These are phyloP conservation scores for Morone saxatilis DNA, from an alignment of 2,113 vertebrate species.

Conservation along the genomic window DNA sequence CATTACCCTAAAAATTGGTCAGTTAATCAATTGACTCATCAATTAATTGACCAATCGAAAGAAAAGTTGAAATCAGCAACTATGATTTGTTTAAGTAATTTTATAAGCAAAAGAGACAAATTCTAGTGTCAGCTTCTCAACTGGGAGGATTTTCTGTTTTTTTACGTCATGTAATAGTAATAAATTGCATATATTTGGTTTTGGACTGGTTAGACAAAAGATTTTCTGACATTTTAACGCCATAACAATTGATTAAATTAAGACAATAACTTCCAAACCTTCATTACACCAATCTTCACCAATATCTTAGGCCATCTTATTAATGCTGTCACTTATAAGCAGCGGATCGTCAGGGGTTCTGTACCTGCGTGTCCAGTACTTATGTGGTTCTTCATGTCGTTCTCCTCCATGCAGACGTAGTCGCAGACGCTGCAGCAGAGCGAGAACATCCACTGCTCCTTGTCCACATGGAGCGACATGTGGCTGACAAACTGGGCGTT, in stretches of 20 bases:
- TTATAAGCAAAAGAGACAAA: not conserved
- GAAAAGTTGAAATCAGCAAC: not conserved
- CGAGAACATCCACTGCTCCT: constrained; percentile 99
- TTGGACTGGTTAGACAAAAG: not conserved
- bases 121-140: not conserved
- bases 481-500: constrained; percentile 99
- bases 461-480: constrained; percentile 99
- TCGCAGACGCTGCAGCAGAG: constrained; percentile 96
- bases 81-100: not conserved
- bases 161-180: not conserved
- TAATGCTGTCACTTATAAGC: not conserved
- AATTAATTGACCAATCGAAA: not conserved
- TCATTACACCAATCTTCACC: not conserved
- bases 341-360: not conserved
- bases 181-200: not conserved
- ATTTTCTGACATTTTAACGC: not conserved
- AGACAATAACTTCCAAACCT: not conserved
- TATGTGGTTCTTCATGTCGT: constrained; percentile 95
- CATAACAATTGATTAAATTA: not conserved
- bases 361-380: constrained; percentile 92
- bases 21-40: not conserved
- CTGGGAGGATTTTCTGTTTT: not conserved
- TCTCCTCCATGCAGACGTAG: constrained; percentile 96
- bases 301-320: not conserved
- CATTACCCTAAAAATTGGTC: not conserved